phyloP scores from a whole-genome alignment of 2,888 invertebrate genomes.

The Nephrotoma flavescens region DNA sequence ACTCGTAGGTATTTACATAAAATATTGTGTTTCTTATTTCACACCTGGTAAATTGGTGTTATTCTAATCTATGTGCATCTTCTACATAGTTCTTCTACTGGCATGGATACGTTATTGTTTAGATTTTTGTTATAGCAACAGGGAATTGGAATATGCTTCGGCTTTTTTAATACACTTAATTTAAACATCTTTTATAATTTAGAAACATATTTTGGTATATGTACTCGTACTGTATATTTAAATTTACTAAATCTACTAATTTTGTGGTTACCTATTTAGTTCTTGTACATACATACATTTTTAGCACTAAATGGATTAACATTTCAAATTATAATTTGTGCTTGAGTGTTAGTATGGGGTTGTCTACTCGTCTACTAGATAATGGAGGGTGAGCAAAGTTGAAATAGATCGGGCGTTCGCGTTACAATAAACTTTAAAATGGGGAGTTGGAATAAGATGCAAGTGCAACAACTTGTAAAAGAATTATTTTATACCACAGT shows the following conservation, averaged over 20 bases:
- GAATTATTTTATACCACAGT: too few relatives aligned
- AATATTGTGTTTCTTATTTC: neutral
- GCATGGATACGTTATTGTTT: neutral
- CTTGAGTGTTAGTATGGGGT: neutral
- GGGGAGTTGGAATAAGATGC: too few relatives aligned
- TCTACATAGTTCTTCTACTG: neutral
- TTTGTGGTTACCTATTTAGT: neutral
- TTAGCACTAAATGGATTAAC: neutral
- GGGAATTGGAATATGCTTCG: neutral
- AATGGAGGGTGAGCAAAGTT: too few relatives aligned
- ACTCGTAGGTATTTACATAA: neutral
- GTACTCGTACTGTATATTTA: neutral
- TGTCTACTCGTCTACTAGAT: too few relatives aligned
- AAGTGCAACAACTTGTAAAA: too few relatives aligned
- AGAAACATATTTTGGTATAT: neutral
- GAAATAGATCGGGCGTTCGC: too few relatives aligned
- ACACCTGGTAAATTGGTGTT: neutral
- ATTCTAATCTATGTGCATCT: neutral
- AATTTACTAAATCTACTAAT: neutral
- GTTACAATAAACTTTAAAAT: too few relatives aligned
- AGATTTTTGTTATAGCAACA: neutral
- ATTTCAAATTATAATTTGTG: neutral
- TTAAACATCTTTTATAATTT: neutral
- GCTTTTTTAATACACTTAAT: neutral
- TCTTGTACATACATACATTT: neutral